Conservation (phyloP, 2,113 vertebrate genomes). For the Megaceryle torquata region DNA sequence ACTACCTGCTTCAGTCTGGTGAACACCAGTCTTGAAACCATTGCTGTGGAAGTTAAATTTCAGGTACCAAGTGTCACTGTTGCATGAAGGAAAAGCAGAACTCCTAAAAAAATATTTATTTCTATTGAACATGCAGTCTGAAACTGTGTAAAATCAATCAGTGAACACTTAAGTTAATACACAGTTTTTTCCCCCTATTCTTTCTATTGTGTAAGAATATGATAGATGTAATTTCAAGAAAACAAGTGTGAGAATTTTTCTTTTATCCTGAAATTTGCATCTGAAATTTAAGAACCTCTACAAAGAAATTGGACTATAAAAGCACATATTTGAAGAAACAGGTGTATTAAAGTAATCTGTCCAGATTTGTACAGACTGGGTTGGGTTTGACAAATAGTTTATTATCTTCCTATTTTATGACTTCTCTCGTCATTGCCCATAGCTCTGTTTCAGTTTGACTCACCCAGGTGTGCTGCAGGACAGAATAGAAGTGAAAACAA, state of each 20-base stretch:
- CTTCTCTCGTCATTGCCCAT: neutral
- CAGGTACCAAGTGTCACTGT: neutral
- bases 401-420: neutral
- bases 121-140: neutral
- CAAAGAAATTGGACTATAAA: neutral
- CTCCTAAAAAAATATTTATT: too few species aligned
- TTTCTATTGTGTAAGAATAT: neutral
- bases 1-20: neutral
- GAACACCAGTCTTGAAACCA: neutral
- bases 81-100: neutral
- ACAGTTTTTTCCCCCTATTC: fast-evolving
- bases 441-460: neutral
- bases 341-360: neutral
- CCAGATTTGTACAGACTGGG: neutral
- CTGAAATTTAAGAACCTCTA: neutral
- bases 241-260: neutral
- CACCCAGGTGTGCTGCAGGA: neutral
- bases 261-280: neutral
- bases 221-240: neutral
- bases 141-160: neutral
- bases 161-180: neutral
- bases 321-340: neutral
- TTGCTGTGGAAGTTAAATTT: neutral
- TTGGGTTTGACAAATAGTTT: neutral
- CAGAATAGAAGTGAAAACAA: neutral